These are phyloP conservation scores for Glyptemys insculpta DNA, from an alignment of 2,797 vertebrate species.

Conservation along the genomic window DNA sequence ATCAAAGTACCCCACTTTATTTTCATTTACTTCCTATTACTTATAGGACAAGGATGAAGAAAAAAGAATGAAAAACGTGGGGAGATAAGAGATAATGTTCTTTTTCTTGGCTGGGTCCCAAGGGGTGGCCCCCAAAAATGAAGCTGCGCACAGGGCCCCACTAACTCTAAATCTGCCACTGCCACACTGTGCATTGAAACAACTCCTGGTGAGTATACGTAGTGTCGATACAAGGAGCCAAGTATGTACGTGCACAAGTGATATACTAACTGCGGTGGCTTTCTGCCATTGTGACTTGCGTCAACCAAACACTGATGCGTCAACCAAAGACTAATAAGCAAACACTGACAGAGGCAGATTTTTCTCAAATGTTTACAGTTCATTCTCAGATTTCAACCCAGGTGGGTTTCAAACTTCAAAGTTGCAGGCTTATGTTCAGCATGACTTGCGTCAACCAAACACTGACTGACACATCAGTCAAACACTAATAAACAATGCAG, in stretches of 20 bases:
- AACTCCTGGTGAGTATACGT: background rate
- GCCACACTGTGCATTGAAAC: background rate
- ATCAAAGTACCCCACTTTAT: too few species aligned
- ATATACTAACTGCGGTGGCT: background rate
- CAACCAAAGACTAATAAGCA: background rate
- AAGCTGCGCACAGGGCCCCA: too few species aligned
- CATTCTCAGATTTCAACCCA: background rate
- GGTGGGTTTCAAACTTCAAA: background rate
- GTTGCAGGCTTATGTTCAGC: background rate
- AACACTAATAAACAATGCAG: background rate
- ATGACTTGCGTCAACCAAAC: background rate
- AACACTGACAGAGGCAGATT: background rate
- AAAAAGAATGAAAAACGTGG: too few species aligned
- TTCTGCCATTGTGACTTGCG: background rate
- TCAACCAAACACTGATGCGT: background rate
- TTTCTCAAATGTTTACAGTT: background rate
- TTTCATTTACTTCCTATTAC: too few species aligned
- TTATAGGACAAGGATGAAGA: too few species aligned
- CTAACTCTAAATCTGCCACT: too few species aligned
- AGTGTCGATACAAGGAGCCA: background rate
- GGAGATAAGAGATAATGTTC: too few species aligned
- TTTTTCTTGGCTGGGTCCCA: too few species aligned
- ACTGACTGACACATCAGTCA: background rate
- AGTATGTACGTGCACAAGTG: background rate
- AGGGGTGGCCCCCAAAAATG: too few species aligned